Evolutionary conservation across 2,113 vertebrate genomes (phyloP), one percentile per base, ranked within the genome.

Genomic region (Cheilinus undulatus): DNA sequence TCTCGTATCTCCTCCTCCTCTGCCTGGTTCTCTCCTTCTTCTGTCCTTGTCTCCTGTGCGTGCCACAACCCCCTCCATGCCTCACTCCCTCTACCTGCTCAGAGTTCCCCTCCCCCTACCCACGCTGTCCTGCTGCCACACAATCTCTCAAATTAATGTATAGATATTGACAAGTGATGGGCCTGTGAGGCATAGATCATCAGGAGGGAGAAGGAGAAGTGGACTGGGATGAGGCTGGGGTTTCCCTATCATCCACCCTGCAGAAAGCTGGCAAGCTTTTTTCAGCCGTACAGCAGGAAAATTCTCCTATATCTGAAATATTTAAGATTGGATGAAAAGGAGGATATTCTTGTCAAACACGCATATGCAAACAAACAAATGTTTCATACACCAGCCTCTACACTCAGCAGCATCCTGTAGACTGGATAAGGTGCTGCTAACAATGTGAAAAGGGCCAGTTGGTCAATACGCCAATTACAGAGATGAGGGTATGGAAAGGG

Each of bases 151-250:
- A 91, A 94, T 93, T 86, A 93, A 93, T 93, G 90, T 93, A 83
- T 78, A 89, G 87, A 90, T 94, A 94, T 94, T 94, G 94, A 94
- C 93, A 92, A 89, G 91, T 90, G 86, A 91, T 92, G 89, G 88
- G 90, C 86, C 82, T 74, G 56, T 73, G 78, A 85, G 80, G 86
- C 77, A 89, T 90, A 87, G 85, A 92, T 92, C 88, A 92, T 81
- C 79, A 71, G 79, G 72, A 75, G 74, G 78, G 67, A 78, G 81
- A 66, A 75, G 76, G 82, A 78, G 77, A 70, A 69, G 78, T 40
- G 68, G 36, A 45, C 40, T 40, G 65, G 51, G 65, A 76, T 73
- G 69, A 80, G 63, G 64, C 69, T 54, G 43, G 67, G 40, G 36
- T 15, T 56, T 63, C 32, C 56, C 43, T 43, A 2, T 53, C 20